Conservation (phyloP, 2,888 invertebrate species). For the Spialia ferax region DNA sequence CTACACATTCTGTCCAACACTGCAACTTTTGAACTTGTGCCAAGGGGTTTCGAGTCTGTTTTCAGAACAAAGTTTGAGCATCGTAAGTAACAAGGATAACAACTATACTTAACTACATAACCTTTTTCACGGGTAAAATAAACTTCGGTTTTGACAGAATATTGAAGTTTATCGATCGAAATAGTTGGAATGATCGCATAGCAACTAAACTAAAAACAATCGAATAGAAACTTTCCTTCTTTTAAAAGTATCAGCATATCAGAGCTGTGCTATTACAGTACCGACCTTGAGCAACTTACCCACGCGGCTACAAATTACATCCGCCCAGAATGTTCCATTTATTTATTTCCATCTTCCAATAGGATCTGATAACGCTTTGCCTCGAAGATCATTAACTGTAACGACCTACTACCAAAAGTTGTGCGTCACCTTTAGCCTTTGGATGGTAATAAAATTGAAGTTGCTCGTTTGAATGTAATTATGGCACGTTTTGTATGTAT, state of each 20-base stretch:
- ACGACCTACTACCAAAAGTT: constrained; percentile 27
- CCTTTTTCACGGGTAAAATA: no score
- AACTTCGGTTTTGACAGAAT: no score
- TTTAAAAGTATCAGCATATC: not conserved
- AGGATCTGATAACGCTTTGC: constrained; percentile 25
- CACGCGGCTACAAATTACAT: constrained; percentile 17
- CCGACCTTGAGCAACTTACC: not conserved
- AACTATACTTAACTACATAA: not conserved
- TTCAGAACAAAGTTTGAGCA: constrained; percentile 13
- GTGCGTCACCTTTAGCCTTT: constrained; percentile 27
- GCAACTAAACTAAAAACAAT: not conserved
- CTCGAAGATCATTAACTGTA: constrained; percentile 19
- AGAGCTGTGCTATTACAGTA: not conserved
- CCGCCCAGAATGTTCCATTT: constrained; percentile 17
- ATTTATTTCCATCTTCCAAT: constrained; percentile 25
- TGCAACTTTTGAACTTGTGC: constrained; percentile 36
- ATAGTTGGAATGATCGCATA: not conserved
- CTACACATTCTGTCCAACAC: constrained; percentile 18
- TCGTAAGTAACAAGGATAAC: not conserved
- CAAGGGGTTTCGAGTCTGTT: constrained; percentile 21
- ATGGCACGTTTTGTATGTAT: not conserved
- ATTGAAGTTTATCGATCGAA: no score
- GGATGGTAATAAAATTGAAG: constrained; percentile 17
- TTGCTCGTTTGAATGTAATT: constrained; percentile 15
- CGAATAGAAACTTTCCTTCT: not conserved